These are phyloP conservation scores for Macrosteles quadrilineatus DNA, from an alignment of 1,140 invertebrate genomes.

Conservation along the genomic window DNA sequence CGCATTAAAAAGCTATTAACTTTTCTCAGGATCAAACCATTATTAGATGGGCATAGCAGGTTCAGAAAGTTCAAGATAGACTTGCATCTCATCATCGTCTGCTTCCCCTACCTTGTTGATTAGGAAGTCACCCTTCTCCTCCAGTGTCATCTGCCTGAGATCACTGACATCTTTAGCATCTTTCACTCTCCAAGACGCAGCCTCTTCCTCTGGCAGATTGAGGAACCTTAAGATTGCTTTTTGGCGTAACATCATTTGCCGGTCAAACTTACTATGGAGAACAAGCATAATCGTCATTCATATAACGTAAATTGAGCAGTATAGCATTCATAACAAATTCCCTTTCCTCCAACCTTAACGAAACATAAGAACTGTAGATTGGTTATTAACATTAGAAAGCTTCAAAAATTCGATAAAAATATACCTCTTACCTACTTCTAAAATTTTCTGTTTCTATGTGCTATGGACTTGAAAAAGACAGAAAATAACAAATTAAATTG, in stretches of 20 bases:
- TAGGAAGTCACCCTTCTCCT: constrained; percentile 15
- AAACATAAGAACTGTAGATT: not conserved
- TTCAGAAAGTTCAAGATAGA: too few species aligned
- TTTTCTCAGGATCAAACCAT: too few species aligned
- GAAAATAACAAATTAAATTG: too few species aligned
- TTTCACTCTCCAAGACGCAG: constrained; percentile 31
- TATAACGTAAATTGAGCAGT: not conserved
- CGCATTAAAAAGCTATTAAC: too few species aligned
- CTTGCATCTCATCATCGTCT: too few species aligned
- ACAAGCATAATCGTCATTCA: too few species aligned
- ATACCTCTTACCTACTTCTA: not conserved
- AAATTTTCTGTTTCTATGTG: not conserved
- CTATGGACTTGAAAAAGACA: too few species aligned
- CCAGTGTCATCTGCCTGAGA: constrained; percentile 8
- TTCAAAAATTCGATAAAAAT: not conserved
- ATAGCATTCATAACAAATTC: too few species aligned
- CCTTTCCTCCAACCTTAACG: not conserved
- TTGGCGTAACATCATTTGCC: not conserved
- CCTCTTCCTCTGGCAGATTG: not conserved
- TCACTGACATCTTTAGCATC: not conserved
- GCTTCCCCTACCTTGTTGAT: constrained; percentile 13
- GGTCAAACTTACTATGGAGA: not conserved
- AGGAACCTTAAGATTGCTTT: constrained; percentile 34
- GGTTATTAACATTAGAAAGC: not conserved
- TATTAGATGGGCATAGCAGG: too few species aligned